A percentile compares a stretch with the other conserved stretches of the same genome.
These are phyloP conservation scores for Menidia beryllina DNA, from an alignment of 2,113 vertebrate species.

Conservation along the genomic window DNA sequence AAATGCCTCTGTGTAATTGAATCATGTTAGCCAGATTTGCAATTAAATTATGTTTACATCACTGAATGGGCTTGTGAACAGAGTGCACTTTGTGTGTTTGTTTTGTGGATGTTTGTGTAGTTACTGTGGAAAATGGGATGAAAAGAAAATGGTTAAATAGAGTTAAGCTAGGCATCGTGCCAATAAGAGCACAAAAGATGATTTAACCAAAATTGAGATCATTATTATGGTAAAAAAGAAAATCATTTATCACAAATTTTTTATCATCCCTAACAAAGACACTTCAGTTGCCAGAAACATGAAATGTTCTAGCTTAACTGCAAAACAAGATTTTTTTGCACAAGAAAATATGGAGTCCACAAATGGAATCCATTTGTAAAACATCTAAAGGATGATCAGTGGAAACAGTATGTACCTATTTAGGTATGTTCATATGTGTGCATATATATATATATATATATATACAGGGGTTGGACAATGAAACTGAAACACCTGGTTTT, in stretches of 20 bases:
- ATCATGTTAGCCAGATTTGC: conserved; percentile 78
- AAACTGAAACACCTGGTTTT: no score
- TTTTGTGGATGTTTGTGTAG: conserved; percentile 26
- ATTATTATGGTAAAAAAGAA: conserved; percentile 26
- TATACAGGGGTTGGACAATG: no score
- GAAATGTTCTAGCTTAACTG: background rate
- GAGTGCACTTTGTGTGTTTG: conserved; percentile 38
- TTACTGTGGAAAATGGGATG: background rate
- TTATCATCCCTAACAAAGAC: conserved; percentile 3
- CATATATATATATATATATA: no score
- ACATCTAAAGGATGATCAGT: no score
- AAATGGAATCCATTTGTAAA: no score
- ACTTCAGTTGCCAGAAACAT: conserved; percentile 2
- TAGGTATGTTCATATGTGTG: no score
- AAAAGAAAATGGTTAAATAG: background rate
- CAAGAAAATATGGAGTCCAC: no score
- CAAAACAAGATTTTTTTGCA: no score
- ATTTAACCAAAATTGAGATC: conserved; percentile 40
- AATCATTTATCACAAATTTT: conserved; percentile 8
- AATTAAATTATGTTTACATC: conserved; percentile 82
- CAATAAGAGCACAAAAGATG: conserved; percentile 26
- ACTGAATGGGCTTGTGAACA: conserved; percentile 68
- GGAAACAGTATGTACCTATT: no score
- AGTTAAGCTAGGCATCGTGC: conserved; percentile 15
- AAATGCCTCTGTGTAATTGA: conserved; percentile 81